Evolutionary conservation across 1,140 invertebrate species (phyloP), one percentile per base, ranked within the genome.

Genomic region (Spodoptera frugiperda): DNA sequence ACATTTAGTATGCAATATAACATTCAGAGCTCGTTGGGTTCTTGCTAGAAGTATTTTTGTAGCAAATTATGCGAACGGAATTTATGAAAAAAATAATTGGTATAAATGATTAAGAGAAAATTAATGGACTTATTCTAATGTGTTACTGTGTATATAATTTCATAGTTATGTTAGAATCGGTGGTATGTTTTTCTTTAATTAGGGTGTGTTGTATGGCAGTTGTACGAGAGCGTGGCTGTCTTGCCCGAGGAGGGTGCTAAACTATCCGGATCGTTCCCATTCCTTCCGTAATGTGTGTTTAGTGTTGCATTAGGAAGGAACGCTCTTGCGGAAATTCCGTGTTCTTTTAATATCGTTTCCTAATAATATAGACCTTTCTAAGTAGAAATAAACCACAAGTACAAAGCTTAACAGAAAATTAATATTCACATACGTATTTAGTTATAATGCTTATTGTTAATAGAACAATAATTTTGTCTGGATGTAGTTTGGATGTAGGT

Each of bases 141-240:
- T 74, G 70, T 59, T 61, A 44, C 77, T 67, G 33, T 25, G 30
- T 54, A 39, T 17, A 21, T 33, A 8, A 53, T 70, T 70, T 21
- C 54, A 17, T 33, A 8, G 8, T 33, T 53, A n/a, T 33, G 25
- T 67, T 30, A 10, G 44, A 46, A 44, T 12, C 17, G 15, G 12
- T 21, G 59, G 17, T 19, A 57, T 78, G 79, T 81, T 83, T 78
- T 82, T 79, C 30, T 81, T 84, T 82, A 81, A 82, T 84, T 79
- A 84, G 77, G 67, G 48, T 53, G 65, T 53, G n/a, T 68, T 21
- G 33, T 44, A 19, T 48, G 33, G 9, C 11, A 12, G 33, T 6
- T 2, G 6, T 11, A 17, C 53, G 51, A 59, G 72, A 44, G 49
- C 33, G 33, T 39, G 9, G 33, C 33, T 39, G 33, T 53, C 39